Conservation (phyloP, 2,113 vertebrate species). For the Oryzias javanicus region DNA sequence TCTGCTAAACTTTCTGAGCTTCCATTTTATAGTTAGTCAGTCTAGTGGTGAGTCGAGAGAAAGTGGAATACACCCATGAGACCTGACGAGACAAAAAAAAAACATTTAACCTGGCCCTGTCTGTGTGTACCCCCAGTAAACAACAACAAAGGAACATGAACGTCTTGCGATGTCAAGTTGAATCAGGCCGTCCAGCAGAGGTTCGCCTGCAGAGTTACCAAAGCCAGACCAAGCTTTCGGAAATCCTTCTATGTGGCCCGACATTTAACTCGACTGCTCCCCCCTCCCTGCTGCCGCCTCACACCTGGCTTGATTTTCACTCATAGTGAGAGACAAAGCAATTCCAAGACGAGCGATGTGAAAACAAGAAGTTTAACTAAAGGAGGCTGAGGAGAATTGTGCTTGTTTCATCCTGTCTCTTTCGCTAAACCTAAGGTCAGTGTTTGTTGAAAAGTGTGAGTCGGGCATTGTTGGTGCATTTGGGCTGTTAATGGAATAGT, state of each 20-base stretch:
- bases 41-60: conserved; percentile 26
- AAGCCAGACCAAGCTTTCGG: conserved; percentile 13
- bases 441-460: conserved; percentile 19
- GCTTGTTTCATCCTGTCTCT: conserved; percentile 54
- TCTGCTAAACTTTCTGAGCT: conserved; percentile 22
- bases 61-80: conserved; percentile 45
- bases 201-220: conserved; percentile 7
- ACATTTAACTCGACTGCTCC: conserved; percentile 31
- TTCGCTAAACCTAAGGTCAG: conserved; percentile 42
- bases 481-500: conserved; percentile 29
- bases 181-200: conserved; percentile 17
- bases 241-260: conserved; percentile 24
- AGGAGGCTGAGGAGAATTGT: conserved; percentile 56
- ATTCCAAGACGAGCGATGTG: conserved; percentile 51
- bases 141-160: conserved; percentile 46
- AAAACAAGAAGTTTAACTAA: conserved; percentile 63
- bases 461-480: conserved; percentile 7
- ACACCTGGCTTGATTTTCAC: conserved; percentile 18
- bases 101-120: conserved; percentile 13
- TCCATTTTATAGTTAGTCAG: conserved; percentile 3
- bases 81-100: conserved; percentile 39
- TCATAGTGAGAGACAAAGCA: conserved; percentile 57
- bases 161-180: conserved; percentile 38
- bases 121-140: conserved; percentile 48
- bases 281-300: conserved; percentile 2